Evolutionary conservation across 2,113 vertebrate genomes (phyloP).

Genomic region (Vidua macroura): DNA sequence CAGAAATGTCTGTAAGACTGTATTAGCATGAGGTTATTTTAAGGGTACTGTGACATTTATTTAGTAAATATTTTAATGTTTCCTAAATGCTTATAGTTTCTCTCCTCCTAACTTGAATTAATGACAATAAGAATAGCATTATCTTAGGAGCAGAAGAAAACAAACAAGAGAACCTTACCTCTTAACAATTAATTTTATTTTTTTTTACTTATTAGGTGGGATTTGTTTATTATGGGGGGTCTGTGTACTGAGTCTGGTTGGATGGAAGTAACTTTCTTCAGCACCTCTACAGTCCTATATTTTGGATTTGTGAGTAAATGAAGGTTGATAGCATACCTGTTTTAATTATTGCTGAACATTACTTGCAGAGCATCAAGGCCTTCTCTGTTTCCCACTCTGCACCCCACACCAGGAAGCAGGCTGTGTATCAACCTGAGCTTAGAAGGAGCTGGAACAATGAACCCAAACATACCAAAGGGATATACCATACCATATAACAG

Average conservation of each 20-base stretch:
- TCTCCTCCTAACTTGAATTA: neutral
- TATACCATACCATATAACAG: neutral
- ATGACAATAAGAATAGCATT: neutral
- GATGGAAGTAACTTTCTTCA: neutral
- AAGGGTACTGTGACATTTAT: neutral
- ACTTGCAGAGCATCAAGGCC: neutral
- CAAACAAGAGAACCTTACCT: neutral
- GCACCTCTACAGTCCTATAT: neutral
- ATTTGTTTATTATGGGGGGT: accelerated
- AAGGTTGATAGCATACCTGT: neutral
- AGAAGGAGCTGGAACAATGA: neutral
- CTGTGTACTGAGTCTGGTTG: neutral
- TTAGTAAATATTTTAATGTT: neutral
- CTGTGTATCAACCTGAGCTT: neutral
- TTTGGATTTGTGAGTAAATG: neutral
- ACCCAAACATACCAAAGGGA: neutral
- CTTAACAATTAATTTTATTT: neutral
- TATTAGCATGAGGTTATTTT: neutral
- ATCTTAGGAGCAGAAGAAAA: neutral
- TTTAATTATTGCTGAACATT: neutral
- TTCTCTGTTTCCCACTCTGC: neutral
- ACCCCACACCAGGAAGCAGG: neutral
- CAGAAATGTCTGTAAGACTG: neutral
- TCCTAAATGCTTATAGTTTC: neutral
- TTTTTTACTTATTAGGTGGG: neutral